A percentile compares a stretch with the other conserved stretches of the same genome.
These are phyloP conservation scores for Lophius americanus DNA, from an alignment of 2,797 vertebrate genomes.

Conservation along the genomic window DNA sequence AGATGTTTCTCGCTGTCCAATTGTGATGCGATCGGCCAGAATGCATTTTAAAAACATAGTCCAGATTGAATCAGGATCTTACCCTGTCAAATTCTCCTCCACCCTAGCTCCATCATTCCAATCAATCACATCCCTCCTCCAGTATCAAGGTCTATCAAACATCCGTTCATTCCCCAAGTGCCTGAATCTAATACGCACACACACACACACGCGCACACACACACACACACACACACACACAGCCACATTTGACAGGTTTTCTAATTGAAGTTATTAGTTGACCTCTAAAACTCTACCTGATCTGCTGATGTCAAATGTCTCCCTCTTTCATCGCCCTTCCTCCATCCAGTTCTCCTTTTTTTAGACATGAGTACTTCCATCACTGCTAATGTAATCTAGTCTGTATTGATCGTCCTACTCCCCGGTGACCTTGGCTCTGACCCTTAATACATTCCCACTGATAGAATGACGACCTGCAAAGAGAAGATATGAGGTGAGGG, in stretches of 20 bases:
- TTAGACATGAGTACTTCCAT: slow-evolving; percentile 37
- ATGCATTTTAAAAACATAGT: too few species aligned
- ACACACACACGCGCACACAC: neutral
- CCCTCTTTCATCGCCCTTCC: slow-evolving; percentile 2
- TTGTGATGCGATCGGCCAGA: too few species aligned
- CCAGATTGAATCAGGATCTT: too few species aligned
- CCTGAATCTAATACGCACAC: slow-evolving; percentile 3
- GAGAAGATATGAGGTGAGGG: slow-evolving; percentile 23
- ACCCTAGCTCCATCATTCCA: neutral
- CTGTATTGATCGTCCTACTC: slow-evolving; percentile 59
- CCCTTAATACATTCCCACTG: slow-evolving; percentile 26
- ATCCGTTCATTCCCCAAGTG: slow-evolving; percentile 24
- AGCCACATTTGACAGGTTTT: slow-evolving; percentile 39
- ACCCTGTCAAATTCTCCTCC: too few species aligned
- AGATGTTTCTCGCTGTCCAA: too few species aligned
- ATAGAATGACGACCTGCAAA: slow-evolving; percentile 15
- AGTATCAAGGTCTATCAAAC: slow-evolving; percentile 12
- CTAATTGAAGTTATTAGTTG: slow-evolving; percentile 61
- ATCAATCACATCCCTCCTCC: neutral
- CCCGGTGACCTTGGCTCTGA: slow-evolving; percentile 10
- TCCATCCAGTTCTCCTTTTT: slow-evolving; percentile 11
- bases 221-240: neutral
- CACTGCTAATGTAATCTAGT: slow-evolving; percentile 43
- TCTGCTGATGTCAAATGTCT: slow-evolving; percentile 31
- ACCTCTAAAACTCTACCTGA: slow-evolving; percentile 43